These are phyloP conservation scores for Spinus olivaceus DNA, from an alignment of 2,797 vertebrate species.

Conservation along the genomic window DNA sequence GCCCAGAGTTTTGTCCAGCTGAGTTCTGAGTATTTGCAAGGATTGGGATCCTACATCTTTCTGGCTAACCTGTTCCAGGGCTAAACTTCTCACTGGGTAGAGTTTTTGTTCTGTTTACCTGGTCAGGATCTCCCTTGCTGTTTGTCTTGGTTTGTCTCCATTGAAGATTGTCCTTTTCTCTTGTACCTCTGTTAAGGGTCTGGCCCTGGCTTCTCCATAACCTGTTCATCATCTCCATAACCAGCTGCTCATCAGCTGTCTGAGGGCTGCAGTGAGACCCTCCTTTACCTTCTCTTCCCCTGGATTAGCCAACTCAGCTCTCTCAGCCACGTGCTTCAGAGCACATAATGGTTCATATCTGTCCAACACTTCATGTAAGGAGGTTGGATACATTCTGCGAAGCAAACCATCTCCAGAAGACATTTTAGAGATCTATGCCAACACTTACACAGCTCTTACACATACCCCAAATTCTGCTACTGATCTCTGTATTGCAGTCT, in stretches of 20 bases:
- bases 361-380: background rate
- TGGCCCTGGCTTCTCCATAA: background rate
- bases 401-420: background rate
- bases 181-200: background rate
- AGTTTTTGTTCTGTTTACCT: background rate
- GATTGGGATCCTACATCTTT: background rate
- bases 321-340: background rate
- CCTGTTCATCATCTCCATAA: background rate
- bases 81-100: background rate
- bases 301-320: background rate
- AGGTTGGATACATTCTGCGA: background rate
- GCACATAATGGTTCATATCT: background rate
- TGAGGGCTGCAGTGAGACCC: background rate
- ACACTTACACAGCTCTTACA: background rate
- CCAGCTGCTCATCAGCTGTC: background rate
- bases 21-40: background rate
- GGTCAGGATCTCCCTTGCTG: background rate
- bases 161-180: background rate
- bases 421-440: background rate
- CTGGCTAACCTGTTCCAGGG: background rate
- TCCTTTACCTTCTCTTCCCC: background rate
- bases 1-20: background rate
- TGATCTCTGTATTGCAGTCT: background rate
- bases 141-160: background rate
- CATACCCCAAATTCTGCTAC: background rate